Evolutionary conservation across 1,140 invertebrate genomes (phyloP), one percentile per base, ranked within the genome.

Genomic region (Thereuonema tuberculata): DNA sequence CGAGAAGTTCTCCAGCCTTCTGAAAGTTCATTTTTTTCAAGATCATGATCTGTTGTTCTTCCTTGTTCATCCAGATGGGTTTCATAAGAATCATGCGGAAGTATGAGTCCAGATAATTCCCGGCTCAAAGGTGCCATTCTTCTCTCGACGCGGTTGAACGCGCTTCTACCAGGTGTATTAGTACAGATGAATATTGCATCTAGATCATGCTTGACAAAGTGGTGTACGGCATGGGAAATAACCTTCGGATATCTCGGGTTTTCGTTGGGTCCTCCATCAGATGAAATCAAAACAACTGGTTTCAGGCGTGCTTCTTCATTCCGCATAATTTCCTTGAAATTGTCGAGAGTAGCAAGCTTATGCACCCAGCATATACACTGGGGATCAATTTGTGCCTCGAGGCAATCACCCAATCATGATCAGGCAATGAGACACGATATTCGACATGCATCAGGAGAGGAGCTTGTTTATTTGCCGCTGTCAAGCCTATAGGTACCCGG

Each of bases 361-460:
- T 50, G 37, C 66, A 66, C 23, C 59, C 66, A 56, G 72, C 68
- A 65, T 72, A 72, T 12, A 73, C 70, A 21, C 60, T 64, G 9
- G 70, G 69, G 58, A 72, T 72, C 2, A 73, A 28, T 60, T 73
- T 73, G 61, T 75, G 72, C 20, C 49, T 46, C 25, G 59, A 37
- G 37, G 68, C 74, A 62, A 74, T 65, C 14, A 74, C 69, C 63
- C 67, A 77, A 63, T 77, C 74, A 67, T 76, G 73, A 66, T 75
- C 72, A 29, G 74, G 71, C 24, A 75, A 65, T 31, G 26, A 58
- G 2, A 75, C 64, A 58, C 63, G 50, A 62, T 75, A 75, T 53
- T 76, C 70, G 43, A 76, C 47, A 65, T 72, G 66, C 71, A 74
- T 74, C 62, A 75, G 49, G 1, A 70, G 58, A 15, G 66, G 67